phyloP scores from a whole-genome alignment of 2,113 vertebrate species.

The Coregonus clupeaformis region DNA sequence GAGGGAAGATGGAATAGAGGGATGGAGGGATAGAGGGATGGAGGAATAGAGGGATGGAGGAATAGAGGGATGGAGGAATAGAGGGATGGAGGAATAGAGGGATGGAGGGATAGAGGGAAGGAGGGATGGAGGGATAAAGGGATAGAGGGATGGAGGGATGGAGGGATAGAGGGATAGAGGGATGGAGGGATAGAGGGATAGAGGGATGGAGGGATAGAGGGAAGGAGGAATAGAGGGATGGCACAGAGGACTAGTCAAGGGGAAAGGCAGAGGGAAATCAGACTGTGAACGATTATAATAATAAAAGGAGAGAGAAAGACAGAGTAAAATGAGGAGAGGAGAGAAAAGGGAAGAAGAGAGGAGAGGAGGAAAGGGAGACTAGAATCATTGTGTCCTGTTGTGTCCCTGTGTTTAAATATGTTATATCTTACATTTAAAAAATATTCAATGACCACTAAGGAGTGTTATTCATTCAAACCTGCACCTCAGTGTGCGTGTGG shows the following conservation, averaged over 20 bases:
- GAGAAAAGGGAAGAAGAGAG: constrained; percentile 62
- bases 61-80: no score
- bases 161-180: constrained; percentile 6
- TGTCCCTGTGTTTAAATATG: no score
- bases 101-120: no score
- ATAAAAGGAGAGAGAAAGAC: constrained; percentile 53
- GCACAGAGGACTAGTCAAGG: constrained; percentile 48
- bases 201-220: no score
- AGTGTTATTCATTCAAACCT: constrained; percentile 37
- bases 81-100: constrained; percentile 41
- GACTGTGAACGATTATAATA: constrained; percentile 70
- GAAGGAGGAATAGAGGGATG: no score
- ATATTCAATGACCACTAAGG: constrained; percentile 9
- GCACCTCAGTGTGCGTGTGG: constrained; percentile 32
- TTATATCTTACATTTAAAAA: neutral
- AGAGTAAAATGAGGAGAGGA: constrained; percentile 21
- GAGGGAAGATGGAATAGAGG: constrained; percentile 41
- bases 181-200: no score
- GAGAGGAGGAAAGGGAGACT: neutral
- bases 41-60: constrained; percentile 55
- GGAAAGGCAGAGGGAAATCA: constrained; percentile 54
- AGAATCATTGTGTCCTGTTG: no score
- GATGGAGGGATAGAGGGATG: no score
- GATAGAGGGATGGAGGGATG: constrained; percentile 35
- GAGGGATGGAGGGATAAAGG: constrained; percentile 41